phyloP scores from a whole-genome alignment of 2,888 invertebrate genomes.

The Thymelicus acteon region DNA sequence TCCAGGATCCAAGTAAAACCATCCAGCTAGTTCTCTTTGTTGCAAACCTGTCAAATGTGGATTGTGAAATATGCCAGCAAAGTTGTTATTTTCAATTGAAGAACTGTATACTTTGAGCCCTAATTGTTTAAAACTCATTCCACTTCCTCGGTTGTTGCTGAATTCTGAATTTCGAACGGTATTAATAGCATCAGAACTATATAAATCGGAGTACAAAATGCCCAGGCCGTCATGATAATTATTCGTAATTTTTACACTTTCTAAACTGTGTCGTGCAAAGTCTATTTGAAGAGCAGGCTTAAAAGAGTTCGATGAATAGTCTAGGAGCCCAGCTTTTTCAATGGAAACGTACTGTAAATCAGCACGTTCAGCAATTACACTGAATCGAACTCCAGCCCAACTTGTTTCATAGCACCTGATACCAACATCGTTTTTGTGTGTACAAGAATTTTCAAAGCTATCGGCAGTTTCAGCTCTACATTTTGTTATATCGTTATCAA shows the following conservation, averaged over 20 bases:
- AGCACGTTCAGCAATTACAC: constrained; percentile 93
- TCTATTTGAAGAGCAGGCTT: constrained; percentile 96
- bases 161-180: constrained; percentile 94
- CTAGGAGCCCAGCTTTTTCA: constrained; percentile 96
- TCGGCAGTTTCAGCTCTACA: constrained; percentile 91
- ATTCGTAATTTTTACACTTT: constrained; percentile 91
- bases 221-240: constrained; percentile 97
- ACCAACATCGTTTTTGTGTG: constrained; percentile 94
- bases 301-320: constrained; percentile 94
- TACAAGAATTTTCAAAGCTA: constrained; percentile 95
- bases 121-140: constrained; percentile 94
- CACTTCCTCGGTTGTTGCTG: constrained; percentile 93
- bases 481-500: constrained; percentile 94
- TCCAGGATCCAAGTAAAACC: constrained; percentile 91
- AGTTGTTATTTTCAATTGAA: constrained; percentile 91
- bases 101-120: constrained; percentile 92
- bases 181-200: constrained; percentile 92
- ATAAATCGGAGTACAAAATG: constrained; percentile 96
- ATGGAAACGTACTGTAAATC: constrained; percentile 95
- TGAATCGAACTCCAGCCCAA: constrained; percentile 97
- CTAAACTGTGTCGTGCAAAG: constrained; percentile 92
- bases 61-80: constrained; percentile 96
- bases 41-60: constrained; percentile 93
- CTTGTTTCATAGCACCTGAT: constrained; percentile 95
- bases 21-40: constrained; percentile 96